phyloP scores from a whole-genome alignment of 2,797 vertebrate genomes.

The Tympanoctomys barrerae region DNA sequence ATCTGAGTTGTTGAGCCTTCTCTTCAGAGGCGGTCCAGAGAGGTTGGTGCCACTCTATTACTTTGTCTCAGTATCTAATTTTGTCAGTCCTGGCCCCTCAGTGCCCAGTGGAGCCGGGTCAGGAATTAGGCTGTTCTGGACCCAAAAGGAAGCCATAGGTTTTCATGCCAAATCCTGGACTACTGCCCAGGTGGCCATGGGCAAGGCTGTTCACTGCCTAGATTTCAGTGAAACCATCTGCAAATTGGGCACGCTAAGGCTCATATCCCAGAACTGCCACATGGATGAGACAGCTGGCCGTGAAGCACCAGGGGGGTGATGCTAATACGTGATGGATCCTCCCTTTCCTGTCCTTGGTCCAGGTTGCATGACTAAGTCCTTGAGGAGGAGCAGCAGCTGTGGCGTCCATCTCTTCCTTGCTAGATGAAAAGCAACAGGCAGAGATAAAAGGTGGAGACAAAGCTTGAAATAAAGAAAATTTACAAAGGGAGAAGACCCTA shows the following conservation, averaged over 20 bases:
- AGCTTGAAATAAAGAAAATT: background rate
- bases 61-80: conserved; percentile 20
- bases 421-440: background rate
- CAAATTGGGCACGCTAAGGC: background rate
- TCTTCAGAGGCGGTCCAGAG: background rate
- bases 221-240: background rate
- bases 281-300: background rate
- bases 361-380: background rate
- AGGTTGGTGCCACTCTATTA: background rate
- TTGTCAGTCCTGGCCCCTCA: background rate
- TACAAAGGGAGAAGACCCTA: background rate
- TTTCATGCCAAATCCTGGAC: background rate
- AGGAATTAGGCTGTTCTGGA: background rate
- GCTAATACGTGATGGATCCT: background rate
- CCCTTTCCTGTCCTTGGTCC: background rate
- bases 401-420: background rate
- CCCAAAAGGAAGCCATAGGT: background rate
- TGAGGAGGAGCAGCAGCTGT: no score
- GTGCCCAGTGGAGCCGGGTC: background rate
- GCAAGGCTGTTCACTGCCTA: background rate
- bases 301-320: background rate
- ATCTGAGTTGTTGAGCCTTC: background rate
- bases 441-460: background rate
- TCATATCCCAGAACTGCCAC: background rate
- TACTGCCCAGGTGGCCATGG: background rate